Percentiles rank a stretch among this genome's conserved stretches.
Evolutionary conservation across 2,113 vertebrate species (phyloP).

Genomic region (Elephas maximus): DNA sequence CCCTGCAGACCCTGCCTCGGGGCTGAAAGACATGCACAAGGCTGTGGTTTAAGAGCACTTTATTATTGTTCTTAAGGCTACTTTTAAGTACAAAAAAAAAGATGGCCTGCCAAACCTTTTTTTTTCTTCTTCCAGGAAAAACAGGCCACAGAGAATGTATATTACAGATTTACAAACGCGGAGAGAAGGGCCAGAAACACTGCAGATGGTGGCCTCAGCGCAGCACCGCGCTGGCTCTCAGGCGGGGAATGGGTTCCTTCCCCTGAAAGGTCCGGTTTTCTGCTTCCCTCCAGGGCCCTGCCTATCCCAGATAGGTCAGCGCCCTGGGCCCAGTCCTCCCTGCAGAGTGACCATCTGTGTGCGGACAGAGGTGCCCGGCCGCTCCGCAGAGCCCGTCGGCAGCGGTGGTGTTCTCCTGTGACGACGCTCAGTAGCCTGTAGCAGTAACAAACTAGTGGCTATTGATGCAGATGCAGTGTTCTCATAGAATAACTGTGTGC

Average conservation of each 20-base stretch:
- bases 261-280: conserved; percentile 56
- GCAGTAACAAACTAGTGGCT: conserved; percentile 95
- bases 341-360: not conserved
- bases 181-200: conserved; percentile 87
- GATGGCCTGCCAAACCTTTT: conserved; percentile 99
- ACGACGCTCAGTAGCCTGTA: conserved; percentile 92
- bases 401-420: conserved; percentile 88
- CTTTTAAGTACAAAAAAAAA: conserved; percentile 99
- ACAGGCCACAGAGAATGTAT: conserved; percentile 96
- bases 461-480: conserved; percentile 93
- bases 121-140: conserved; percentile 93
- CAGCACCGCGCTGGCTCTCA: conserved; percentile 51
- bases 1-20: not conserved
- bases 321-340: conserved; percentile 80
- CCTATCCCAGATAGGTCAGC: conserved; percentile 90
- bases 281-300: conserved; percentile 78
- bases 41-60: conserved; percentile 99
- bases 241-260: conserved; percentile 43
- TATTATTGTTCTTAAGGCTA: conserved; percentile 99
- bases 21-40: not conserved
- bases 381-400: conserved; percentile 88
- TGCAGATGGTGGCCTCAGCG: conserved; percentile 90
- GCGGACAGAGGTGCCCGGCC: conserved; percentile 81
- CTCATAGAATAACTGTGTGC: conserved; percentile 97
- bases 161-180: conserved; percentile 96